Base-by-base conservation (phyloP, 2,797 vertebrate genomes). In the Tolypeutes matacus region DNA sequence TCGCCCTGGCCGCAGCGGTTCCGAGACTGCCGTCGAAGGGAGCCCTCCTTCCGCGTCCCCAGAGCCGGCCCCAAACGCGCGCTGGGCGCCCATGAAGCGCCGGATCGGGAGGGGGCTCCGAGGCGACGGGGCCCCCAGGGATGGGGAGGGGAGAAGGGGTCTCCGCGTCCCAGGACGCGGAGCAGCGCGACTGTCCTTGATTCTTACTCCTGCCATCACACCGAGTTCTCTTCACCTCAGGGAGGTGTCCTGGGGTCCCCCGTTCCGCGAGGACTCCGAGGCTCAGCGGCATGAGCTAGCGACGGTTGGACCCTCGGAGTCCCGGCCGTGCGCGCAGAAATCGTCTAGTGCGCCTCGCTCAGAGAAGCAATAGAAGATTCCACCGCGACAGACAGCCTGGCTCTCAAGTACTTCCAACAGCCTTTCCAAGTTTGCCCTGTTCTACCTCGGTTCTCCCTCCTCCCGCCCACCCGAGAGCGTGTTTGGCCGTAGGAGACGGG, bases 391-490 rank as follows among this genome's bases (percentile, higher is more conserved):
- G 82, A 91, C 89, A 70, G 23, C 81, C 73, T 34, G 86, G 89
- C 96, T 98, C 93, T 95, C 93, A 97, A 95, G 92, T 77, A 96
- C 93, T 97, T 97, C 97, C 93, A 96, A 95, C 91, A 93, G 92
- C 46, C 93, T 93, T 95, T 88, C 95, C 96, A 88, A 80, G 80
- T 86, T 94, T 89, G 85, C 96, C 90, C 49, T n/a, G 0, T 14
- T 70, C 7, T 39, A 49, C 27, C 36, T 60, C 2, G 0, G 46
- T 10, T 70, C 83, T 95, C 92, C 94, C 96, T 89, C 91, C 89
- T 82, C 86, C 64, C 94, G 97, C 98, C 97, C 97, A 98, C 96
- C 97, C 96, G 96, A 53, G 25, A 42, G 64, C 0, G 1, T 7
- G 9, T 36, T 29, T 15, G 31, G 25, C 7, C 1, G 96, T 90